phyloP scores from a whole-genome alignment of 2,888 invertebrate genomes.

The Allacma fusca region DNA sequence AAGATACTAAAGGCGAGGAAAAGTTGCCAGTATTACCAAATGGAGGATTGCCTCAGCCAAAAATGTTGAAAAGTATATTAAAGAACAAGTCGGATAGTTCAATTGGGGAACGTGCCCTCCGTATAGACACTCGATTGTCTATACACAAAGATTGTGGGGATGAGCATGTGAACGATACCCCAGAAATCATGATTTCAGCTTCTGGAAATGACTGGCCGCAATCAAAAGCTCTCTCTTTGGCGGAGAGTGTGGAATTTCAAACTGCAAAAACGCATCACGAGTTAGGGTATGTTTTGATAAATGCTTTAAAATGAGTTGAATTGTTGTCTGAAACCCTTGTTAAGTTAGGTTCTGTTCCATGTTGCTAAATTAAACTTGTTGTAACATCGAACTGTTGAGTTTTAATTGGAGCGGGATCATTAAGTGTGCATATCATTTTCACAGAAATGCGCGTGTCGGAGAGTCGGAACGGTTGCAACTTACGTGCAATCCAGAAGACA shows the following conservation, averaged over 20 bases:
- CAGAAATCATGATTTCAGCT: conserved; percentile 41
- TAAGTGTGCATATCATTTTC: neutral
- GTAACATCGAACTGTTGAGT: too few species aligned
- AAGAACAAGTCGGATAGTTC: conserved; percentile 62
- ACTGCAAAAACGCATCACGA: conserved; percentile 46
- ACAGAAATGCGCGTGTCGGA: conserved; percentile 32
- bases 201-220: conserved; percentile 46
- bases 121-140: conserved; percentile 53
- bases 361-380: too few species aligned
- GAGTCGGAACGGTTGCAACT: conserved; percentile 44
- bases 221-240: conserved; percentile 48
- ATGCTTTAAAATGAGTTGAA: neutral
- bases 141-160: conserved; percentile 42
- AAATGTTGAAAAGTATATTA: conserved; percentile 61
- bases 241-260: conserved; percentile 51
- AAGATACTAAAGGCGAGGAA: conserved; percentile 19
- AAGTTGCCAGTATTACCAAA: conserved; percentile 36
- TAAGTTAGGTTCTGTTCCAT: too few species aligned
- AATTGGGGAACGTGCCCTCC: conserved; percentile 54
- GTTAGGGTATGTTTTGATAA: conserved; percentile 23
- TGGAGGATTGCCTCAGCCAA: conserved; percentile 49
- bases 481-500: conserved; percentile 57
- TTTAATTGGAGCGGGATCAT: too few species aligned
- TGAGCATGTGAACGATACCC: conserved; percentile 44
- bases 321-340: too few species aligned